A percentile compares a stretch with the other conserved stretches of the same genome.
phyloP scores from a whole-genome alignment of 2,888 invertebrate species.

The Tortrix viridana region DNA sequence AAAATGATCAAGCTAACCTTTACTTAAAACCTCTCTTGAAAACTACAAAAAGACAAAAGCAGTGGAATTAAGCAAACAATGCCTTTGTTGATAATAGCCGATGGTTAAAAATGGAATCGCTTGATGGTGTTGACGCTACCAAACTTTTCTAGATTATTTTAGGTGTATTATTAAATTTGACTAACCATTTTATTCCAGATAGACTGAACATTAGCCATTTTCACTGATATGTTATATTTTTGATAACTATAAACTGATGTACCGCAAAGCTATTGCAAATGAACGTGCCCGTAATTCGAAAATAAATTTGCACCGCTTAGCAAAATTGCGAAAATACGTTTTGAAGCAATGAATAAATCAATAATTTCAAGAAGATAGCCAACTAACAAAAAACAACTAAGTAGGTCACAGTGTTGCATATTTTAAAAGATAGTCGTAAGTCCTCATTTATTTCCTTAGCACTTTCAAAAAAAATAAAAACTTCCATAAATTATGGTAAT shows the following conservation, averaged over 20 bases:
- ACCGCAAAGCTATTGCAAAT: not conserved
- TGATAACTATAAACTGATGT: conserved; percentile 9
- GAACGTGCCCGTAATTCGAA: conserved; percentile 10
- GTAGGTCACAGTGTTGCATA: conserved; percentile 28
- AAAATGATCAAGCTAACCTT: too few relatives aligned
- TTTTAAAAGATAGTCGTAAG: not conserved
- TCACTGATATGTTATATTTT: conserved; percentile 16
- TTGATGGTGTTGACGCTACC: not conserved
- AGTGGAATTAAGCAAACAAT: not conserved
- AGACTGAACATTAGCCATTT: conserved; percentile 66
- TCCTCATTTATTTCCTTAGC: not conserved
- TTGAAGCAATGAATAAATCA: conserved; percentile 32
- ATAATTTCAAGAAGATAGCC: conserved; percentile 28
- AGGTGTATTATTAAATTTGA: conserved; percentile 34
- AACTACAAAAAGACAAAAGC: not conserved
- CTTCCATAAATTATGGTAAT: too few relatives aligned
- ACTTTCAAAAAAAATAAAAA: not conserved
- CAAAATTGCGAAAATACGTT: conserved; percentile 25
- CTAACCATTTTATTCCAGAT: conserved; percentile 69
- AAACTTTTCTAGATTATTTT: not conserved
- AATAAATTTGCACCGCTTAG: conserved; percentile 16
- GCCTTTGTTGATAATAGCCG: not conserved
- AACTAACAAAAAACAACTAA: conserved; percentile 23
- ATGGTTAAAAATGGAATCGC: not conserved
- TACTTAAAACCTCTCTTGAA: not conserved